Evolutionary conservation across 2,797 vertebrate species (phyloP).

Genomic region (Mallotus villosus): DNA sequence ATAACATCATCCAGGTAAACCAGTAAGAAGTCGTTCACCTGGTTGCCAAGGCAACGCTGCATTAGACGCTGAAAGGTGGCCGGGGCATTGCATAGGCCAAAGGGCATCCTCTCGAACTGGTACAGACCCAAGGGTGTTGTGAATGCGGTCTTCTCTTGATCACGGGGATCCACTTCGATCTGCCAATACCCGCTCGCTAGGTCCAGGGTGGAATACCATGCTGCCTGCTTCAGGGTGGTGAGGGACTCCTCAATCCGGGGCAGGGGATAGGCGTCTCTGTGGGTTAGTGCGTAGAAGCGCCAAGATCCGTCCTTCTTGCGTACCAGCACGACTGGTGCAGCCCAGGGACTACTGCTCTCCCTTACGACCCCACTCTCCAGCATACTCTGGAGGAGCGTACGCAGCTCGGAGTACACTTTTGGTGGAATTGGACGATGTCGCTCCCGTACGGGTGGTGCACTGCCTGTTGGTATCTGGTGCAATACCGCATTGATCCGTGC

Average conservation of each 20-base stretch:
- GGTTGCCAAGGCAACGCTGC: not conserved
- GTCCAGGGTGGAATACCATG: too few relatives aligned
- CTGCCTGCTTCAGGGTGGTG: not conserved
- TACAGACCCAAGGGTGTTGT: constrained; percentile 4
- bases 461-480: too few relatives aligned
- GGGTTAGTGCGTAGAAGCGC: too few relatives aligned
- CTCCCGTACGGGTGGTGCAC: not conserved
- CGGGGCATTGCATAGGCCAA: too few relatives aligned
- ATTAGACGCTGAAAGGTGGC: too few relatives aligned
- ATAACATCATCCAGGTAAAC: constrained; percentile 24
- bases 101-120: not conserved
- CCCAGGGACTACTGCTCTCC: constrained; percentile 17
- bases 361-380: not conserved
- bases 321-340: not conserved
- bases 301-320: too few relatives aligned
- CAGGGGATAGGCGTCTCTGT: too few relatives aligned
- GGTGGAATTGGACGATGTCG: constrained; percentile 14
- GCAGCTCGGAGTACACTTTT: not conserved
- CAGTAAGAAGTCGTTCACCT: not conserved
- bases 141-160: constrained; percentile 14
- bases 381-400: not conserved
- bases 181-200: constrained; percentile 15
- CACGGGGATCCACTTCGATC: constrained; percentile 15
- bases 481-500: too few relatives aligned
- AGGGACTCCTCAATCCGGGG: not conserved